phyloP scores from a whole-genome alignment of 2,797 vertebrate genomes.

The Lepilemur ruficaudatus region DNA sequence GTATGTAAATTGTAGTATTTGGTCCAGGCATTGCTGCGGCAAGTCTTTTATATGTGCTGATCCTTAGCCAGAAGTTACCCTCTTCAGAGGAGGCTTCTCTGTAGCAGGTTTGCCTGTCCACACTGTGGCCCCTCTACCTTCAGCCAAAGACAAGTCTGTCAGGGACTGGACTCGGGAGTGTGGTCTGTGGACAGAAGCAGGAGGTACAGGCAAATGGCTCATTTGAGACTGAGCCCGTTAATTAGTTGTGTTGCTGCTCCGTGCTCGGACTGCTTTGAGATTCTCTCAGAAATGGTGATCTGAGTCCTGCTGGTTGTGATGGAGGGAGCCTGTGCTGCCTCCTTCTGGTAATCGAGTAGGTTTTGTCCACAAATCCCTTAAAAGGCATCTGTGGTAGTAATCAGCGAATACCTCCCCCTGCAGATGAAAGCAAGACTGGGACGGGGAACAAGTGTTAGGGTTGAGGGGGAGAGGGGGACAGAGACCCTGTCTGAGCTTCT shows the following conservation, averaged over 20 bases:
- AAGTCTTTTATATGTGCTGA: background rate
- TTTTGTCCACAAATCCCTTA: background rate
- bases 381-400: background rate
- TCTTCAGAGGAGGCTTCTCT: background rate
- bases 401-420: background rate
- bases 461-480: rapidly evolving
- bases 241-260: too few species aligned
- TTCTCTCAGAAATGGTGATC: rapidly evolving
- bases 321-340: background rate
- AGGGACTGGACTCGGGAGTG: background rate
- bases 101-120: rapidly evolving
- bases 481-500: background rate
- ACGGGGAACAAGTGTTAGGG: background rate
- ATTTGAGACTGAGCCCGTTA: rapidly evolving
- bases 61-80: background rate
- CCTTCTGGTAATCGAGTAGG: background rate
- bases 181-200: background rate
- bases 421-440: background rate
- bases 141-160: background rate
- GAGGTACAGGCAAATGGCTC: background rate
- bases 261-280: rapidly evolving
- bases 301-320: too few species aligned
- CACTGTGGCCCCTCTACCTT: background rate
- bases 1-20: background rate
- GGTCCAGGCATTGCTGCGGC: rapidly evolving